Conservation (phyloP, 1,140 invertebrate genomes). For the Tribolium castaneum region DNA sequence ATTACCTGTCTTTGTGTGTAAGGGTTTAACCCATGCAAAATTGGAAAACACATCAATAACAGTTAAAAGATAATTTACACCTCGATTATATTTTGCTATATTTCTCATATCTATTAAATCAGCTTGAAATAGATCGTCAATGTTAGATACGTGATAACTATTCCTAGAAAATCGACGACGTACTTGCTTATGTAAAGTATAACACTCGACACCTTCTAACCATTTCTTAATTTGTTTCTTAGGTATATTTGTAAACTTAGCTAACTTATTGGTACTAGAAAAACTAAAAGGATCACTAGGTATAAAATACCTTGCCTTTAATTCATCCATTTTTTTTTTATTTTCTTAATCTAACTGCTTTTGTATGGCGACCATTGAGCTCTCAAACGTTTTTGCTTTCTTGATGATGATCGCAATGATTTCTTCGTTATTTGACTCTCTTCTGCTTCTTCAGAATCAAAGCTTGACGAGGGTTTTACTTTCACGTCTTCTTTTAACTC, state of each 20-base stretch:
- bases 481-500: too few species aligned
- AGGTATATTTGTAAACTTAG: neutral
- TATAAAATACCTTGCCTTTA: neutral
- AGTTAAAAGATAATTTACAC: constrained; percentile 63
- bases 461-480: too few species aligned
- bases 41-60: constrained; percentile 66
- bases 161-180: constrained; percentile 57
- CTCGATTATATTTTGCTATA: constrained; percentile 59
- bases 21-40: constrained; percentile 62
- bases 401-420: neutral
- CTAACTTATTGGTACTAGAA: neutral
- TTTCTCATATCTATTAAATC: constrained; percentile 62
- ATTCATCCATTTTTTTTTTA: neutral
- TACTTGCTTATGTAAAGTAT: constrained; percentile 54
- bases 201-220: neutral
- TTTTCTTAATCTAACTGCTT: neutral
- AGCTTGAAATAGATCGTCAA: constrained; percentile 62
- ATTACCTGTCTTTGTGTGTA: constrained; percentile 64
- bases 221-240: neutral
- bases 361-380: neutral
- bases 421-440: too few species aligned
- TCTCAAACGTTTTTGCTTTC: neutral
- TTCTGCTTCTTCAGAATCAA: too few species aligned
- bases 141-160: constrained; percentile 54
- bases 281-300: neutral